Conservation (phyloP, 2,888 invertebrate species). For the Suillia variegata region DNA sequence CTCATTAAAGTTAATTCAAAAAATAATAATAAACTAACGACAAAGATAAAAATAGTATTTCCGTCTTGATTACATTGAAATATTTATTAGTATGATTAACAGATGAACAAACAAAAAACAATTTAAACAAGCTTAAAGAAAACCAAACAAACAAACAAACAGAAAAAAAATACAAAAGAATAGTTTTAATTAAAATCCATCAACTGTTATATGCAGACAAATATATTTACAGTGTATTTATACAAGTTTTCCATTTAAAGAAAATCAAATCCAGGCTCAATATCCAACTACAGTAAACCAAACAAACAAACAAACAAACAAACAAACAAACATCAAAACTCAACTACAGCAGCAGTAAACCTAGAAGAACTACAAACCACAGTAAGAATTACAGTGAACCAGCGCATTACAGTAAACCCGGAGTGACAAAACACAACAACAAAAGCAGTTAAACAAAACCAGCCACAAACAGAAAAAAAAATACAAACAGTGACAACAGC, state of each 20-base stretch:
- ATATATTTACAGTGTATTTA: conserved; percentile 21
- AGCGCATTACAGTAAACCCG: too few species aligned
- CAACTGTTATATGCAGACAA: conserved; percentile 16
- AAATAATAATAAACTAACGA: conserved; percentile 10
- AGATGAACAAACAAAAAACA: conserved; percentile 11
- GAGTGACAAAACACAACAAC: too few species aligned
- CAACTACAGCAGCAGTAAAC: conserved; percentile 18
- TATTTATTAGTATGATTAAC: conserved; percentile 1
- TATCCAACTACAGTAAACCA: conserved; percentile 28
- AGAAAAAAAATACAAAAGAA: conserved; percentile 8
- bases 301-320: conserved; percentile 28
- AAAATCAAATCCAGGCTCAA: conserved; percentile 25
- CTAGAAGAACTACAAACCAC: conserved; percentile 25
- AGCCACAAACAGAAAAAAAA: conserved; percentile 32
- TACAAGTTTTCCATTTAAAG: conserved; percentile 40
- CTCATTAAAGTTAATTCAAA: too few species aligned
- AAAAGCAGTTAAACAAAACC: conserved; percentile 33
- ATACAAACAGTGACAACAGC: neutral
- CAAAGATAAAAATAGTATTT: conserved; percentile 19
- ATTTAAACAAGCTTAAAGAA: too few species aligned
- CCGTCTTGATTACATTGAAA: conserved; percentile 33
- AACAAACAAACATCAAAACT: conserved; percentile 9
- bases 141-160: conserved; percentile 9
- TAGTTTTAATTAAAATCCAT: conserved; percentile 2
- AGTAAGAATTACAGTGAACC: conserved; percentile 21